Conservation (phyloP, 1,140 invertebrate species). For the Colletes gigas region DNA sequence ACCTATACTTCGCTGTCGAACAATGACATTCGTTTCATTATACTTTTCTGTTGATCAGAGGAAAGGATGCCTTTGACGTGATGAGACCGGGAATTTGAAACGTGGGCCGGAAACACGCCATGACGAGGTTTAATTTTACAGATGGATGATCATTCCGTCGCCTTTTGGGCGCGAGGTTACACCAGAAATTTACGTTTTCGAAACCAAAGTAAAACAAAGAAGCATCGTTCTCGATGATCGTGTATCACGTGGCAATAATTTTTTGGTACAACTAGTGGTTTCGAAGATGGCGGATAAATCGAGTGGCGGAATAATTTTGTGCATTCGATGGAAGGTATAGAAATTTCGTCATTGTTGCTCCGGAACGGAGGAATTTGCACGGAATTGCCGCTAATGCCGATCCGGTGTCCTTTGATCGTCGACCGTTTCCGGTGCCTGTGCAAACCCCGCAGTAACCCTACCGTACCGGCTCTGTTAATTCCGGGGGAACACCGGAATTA, state of each 20-base stretch:
- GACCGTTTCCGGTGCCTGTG: constrained; percentile 37
- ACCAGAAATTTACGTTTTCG: constrained; percentile 5
- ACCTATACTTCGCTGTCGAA: background rate
- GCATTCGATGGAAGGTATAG: too few species aligned
- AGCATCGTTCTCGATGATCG: background rate
- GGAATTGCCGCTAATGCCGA: constrained; percentile 15
- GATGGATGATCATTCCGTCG: constrained; percentile 5
- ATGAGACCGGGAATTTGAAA: constrained; percentile 30
- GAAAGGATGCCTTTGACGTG: background rate
- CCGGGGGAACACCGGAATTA: constrained; percentile 40
- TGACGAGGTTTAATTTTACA: background rate
- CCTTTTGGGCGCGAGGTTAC: background rate
- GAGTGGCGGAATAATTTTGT: background rate
- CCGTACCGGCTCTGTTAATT: constrained; percentile 40
- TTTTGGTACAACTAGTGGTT: background rate
- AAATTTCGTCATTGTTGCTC: background rate
- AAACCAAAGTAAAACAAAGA: constrained; percentile 4
- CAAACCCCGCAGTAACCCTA: constrained; percentile 22
- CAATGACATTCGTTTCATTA: background rate
- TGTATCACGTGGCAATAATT: too few species aligned
- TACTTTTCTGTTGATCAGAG: too few species aligned
- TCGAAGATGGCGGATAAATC: too few species aligned
- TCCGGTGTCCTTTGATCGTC: constrained; percentile 55
- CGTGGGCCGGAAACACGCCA: constrained; percentile 22
- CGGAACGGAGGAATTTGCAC: constrained; percentile 1